Evolutionary conservation across 2,797 vertebrate genomes (phyloP).

Genomic region (Hypotaenidia philippensis): DNA sequence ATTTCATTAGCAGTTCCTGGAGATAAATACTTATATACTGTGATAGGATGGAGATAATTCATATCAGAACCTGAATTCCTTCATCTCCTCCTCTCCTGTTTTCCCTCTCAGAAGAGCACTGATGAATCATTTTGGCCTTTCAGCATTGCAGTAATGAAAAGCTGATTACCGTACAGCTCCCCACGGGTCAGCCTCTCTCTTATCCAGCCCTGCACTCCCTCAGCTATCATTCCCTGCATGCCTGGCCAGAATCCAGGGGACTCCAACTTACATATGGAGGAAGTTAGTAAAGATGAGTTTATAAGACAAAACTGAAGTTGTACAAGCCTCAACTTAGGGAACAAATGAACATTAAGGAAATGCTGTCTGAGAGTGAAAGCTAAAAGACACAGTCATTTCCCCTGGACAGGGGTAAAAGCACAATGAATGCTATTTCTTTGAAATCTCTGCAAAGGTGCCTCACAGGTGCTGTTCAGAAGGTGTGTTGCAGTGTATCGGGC

Average conservation of each 20-base stretch:
- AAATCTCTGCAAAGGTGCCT: background rate
- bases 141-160: background rate
- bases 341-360: background rate
- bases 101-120: background rate
- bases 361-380: background rate
- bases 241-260: background rate
- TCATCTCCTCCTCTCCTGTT: background rate
- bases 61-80: background rate
- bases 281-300: background rate
- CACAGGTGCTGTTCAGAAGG: background rate
- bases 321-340: background rate
- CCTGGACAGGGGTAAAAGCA: background rate
- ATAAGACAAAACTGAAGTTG: background rate
- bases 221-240: background rate
- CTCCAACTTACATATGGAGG: background rate
- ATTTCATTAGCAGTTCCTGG: constrained; percentile 4
- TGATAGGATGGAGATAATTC: constrained; percentile 1
- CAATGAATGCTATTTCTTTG: background rate
- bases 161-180: background rate
- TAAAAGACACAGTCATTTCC: background rate
- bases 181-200: background rate
- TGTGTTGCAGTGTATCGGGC: accelerated
- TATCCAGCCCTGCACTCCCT: background rate
- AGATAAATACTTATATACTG: background rate
- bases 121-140: constrained; percentile 18